Conservation (phyloP, 2,888 invertebrate genomes). For the Archaeoteleia sp. region DNA sequence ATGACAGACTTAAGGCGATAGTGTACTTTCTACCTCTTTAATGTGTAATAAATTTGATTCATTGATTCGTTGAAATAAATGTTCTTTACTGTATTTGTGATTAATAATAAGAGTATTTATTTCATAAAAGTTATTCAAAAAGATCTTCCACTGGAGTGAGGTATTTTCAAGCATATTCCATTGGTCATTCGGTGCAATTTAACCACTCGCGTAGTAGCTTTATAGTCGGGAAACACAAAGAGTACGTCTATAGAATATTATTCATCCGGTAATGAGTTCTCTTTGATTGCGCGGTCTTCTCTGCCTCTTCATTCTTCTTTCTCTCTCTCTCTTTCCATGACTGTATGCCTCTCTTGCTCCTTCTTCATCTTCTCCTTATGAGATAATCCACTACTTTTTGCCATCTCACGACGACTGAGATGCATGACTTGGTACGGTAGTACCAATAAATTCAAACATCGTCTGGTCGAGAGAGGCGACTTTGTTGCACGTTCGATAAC, state of each 20-base stretch:
- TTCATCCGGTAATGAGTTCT: slow-evolving; percentile 6
- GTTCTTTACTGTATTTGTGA: no score
- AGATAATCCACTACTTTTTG: not conserved
- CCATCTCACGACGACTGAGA: slow-evolving; percentile 9
- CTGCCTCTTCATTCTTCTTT: not conserved
- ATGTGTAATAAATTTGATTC: no score
- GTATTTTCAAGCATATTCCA: no score
- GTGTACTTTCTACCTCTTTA: no score
- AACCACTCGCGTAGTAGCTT: not conserved
- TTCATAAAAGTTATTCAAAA: no score
- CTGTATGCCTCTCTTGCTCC: no score
- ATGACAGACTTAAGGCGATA: no score
- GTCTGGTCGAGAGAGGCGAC: slow-evolving; percentile 3
- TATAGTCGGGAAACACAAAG: not conserved
- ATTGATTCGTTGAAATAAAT: no score
- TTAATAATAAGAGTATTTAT: no score
- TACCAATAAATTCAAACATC: slow-evolving; percentile 11
- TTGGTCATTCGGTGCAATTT: not conserved
- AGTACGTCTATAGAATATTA: slow-evolving; percentile 2
- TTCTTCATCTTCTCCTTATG: not conserved
- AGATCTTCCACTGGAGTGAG: no score
- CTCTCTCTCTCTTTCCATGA: not conserved
- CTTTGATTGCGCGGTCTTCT: slow-evolving; percentile 4
- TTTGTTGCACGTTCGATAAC: slow-evolving; percentile 49
- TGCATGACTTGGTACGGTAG: slow-evolving; percentile 3